Evolutionary conservation across 2,113 vertebrate species (phyloP).

Genomic region (Hippolais icterina): DNA sequence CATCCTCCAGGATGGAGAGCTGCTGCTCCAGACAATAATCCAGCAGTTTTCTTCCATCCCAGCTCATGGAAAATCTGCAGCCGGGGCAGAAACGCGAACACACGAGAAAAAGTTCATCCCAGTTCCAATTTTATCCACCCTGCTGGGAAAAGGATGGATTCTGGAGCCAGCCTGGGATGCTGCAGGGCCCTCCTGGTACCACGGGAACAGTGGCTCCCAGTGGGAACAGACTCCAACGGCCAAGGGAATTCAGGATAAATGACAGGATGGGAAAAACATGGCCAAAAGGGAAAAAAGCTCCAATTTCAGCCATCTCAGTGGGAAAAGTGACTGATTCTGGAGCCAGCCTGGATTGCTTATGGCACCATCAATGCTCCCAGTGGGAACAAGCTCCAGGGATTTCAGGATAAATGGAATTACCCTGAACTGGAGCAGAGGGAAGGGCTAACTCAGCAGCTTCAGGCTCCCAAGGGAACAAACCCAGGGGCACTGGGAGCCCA

Average conservation of each 20-base stretch:
- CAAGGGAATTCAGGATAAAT: not conserved
- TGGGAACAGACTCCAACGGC: not conserved
- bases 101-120: not conserved
- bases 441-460: not conserved
- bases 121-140: not conserved
- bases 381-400: not conserved
- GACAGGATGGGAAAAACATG: not conserved
- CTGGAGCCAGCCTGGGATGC: not conserved
- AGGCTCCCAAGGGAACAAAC: not conserved
- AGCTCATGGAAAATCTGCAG: rapidly evolving
- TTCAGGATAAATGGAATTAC: not conserved
- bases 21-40: not conserved
- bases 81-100: not conserved
- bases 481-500: not conserved
- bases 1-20: not conserved
- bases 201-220: not conserved
- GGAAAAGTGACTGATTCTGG: not conserved
- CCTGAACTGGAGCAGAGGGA: not conserved
- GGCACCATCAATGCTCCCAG: not conserved
- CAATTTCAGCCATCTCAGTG: not conserved
- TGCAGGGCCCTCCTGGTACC: not conserved
- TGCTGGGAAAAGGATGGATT: not conserved
- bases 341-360: not conserved
- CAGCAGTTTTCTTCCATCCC: not conserved
- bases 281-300: not conserved